Conservation (phyloP, 1,140 invertebrate species). For the Ceratina japonica region DNA sequence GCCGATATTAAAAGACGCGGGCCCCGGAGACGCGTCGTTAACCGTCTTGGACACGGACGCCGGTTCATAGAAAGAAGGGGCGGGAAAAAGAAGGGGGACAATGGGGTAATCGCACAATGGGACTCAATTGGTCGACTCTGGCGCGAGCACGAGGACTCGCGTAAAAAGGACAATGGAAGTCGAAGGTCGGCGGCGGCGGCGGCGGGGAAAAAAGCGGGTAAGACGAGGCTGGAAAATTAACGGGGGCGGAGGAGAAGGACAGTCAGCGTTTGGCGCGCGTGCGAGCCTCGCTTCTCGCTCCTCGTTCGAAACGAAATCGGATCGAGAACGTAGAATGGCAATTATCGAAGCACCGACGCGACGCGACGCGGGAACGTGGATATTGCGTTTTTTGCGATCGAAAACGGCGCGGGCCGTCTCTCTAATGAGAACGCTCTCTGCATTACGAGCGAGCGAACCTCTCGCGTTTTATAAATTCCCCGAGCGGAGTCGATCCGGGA, state of each 20-base stretch:
- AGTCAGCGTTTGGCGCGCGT: background rate
- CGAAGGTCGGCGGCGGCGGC: no score
- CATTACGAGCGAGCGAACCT: constrained; percentile 10
- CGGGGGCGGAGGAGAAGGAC: constrained; percentile 5
- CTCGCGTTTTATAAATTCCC: constrained; percentile 35
- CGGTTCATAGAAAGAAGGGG: no score
- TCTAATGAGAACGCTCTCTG: constrained; percentile 33
- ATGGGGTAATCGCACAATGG: constrained; percentile 59
- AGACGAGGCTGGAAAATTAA: constrained; percentile 52
- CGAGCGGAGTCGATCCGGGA: constrained; percentile 11
- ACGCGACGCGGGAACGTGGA: background rate
- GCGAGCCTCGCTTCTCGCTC: background rate
- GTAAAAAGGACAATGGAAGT: constrained; percentile 59
- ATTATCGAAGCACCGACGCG: constrained; percentile 38
- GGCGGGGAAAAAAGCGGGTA: constrained; percentile 33
- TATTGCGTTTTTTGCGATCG: constrained; percentile 36
- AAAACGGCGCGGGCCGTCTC: background rate
- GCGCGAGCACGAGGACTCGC: constrained; percentile 40
- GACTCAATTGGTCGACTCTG: constrained; percentile 50
- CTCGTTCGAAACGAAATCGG: constrained; percentile 30
- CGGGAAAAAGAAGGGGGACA: constrained; percentile 30
- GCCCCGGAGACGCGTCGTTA: constrained; percentile 38
- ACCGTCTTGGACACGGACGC: constrained; percentile 50
- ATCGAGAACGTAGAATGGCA: constrained; percentile 15
- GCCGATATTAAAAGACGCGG: background rate